Evolutionary conservation across 2,797 vertebrate genomes (phyloP).

Genomic region (Aldrovandia affinis): DNA sequence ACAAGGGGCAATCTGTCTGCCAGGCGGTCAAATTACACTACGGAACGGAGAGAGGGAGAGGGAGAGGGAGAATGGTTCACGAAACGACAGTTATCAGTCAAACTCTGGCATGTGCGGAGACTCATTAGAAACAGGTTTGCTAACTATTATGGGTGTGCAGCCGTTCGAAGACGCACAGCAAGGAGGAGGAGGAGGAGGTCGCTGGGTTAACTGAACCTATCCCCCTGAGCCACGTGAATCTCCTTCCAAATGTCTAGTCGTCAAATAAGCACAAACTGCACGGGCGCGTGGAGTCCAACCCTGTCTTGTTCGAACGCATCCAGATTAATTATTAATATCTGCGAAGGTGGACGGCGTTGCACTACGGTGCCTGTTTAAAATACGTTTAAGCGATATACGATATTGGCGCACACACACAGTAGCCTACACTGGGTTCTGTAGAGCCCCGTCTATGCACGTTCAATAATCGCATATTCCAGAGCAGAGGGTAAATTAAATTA

Average conservation of each 20-base stretch:
- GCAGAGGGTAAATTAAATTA: no score
- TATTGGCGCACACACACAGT: neutral
- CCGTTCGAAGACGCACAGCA: neutral
- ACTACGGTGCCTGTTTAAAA: neutral
- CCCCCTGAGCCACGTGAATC: neutral
- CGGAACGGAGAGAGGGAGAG: no score
- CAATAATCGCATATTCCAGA: no score
- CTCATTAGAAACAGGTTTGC: neutral
- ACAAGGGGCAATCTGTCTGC: neutral
- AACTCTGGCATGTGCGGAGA: neutral
- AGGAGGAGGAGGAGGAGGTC: neutral
- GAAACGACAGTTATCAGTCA: neutral
- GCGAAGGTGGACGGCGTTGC: neutral
- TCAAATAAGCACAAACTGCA: neutral
- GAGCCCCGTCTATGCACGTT: neutral
- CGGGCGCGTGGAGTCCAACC: neutral
- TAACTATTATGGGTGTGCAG: constrained; percentile 8
- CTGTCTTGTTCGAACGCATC: neutral
- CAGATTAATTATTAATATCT: constrained; percentile 9
- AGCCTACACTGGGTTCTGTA: neutral
- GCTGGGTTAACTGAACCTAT: neutral
- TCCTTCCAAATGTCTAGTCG: neutral
- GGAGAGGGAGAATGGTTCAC: neutral
- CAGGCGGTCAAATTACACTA: neutral
- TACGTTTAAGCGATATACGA: neutral